These are phyloP conservation scores for Hydrotaea cyrtoneurina DNA, from an alignment of 2,888 invertebrate genomes.

Conservation along the genomic window DNA sequence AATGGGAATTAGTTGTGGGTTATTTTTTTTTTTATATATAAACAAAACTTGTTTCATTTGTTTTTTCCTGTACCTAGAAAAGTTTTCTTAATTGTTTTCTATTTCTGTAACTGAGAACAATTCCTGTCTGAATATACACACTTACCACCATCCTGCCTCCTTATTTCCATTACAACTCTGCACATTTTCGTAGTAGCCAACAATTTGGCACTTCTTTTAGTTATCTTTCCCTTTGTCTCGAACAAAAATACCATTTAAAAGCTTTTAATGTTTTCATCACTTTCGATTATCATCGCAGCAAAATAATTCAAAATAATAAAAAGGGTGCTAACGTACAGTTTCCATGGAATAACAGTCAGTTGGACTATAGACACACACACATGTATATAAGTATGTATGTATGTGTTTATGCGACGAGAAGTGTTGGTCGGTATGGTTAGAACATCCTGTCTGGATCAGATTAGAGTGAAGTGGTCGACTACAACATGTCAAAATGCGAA, in stretches of 20 bases:
- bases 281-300: conserved; percentile 62
- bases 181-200: no score
- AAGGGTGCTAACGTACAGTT: not conserved
- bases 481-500: not conserved
- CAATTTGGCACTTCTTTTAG: no score
- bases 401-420: no score
- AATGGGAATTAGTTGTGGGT: no score
- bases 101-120: no score
- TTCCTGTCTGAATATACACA: no score
- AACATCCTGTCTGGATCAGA: conserved; percentile 67
- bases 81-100: no score
- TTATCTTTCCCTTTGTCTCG: not conserved
- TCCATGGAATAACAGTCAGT: not conserved
- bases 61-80: no score
- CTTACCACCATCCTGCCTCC: no score
- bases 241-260: conserved; percentile 62
- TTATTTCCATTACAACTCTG: no score
- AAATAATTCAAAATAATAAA: not conserved
- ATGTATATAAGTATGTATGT: not conserved
- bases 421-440: not conserved
- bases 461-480: conserved; percentile 58
- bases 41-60: no score
- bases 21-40: no score
- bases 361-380: not conserved
- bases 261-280: conserved; percentile 67